These are phyloP conservation scores for Mayetiola destructor DNA, from an alignment of 2,888 invertebrate genomes.

Conservation along the genomic window DNA sequence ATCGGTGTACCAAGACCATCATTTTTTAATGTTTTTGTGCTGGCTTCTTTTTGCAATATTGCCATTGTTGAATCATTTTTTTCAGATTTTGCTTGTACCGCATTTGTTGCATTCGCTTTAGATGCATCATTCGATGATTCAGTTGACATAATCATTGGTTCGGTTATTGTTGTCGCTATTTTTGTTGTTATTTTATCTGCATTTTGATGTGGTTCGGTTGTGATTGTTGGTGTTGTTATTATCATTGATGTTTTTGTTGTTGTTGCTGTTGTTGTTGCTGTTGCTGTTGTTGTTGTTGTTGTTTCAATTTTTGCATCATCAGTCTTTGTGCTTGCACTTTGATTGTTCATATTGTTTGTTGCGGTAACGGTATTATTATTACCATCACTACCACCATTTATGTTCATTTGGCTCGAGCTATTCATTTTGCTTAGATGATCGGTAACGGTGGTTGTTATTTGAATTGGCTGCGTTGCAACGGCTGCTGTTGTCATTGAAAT, in stretches of 20 bases:
- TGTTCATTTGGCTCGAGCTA: slow-evolving; percentile 28
- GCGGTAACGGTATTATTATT: slow-evolving; percentile 1
- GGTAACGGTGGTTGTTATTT: slow-evolving; percentile 41
- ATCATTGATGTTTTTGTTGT: slow-evolving; percentile 27
- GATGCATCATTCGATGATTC: too few relatives aligned
- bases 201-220: too few relatives aligned
- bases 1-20: slow-evolving; percentile 18
- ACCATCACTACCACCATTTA: slow-evolving; percentile 16
- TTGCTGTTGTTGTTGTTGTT: slow-evolving; percentile 26
- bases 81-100: background rate
- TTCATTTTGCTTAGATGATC: slow-evolving; percentile 33
- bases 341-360: slow-evolving; percentile 15
- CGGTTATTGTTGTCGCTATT: slow-evolving; percentile 15
- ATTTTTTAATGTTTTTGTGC: slow-evolving; percentile 13
- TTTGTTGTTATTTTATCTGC: slow-evolving; percentile 18
- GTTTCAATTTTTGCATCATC: slow-evolving; percentile 18
- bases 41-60: slow-evolving; percentile 21
- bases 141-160: too few relatives aligned
- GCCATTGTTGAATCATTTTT: slow-evolving; percentile 24
- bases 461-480: slow-evolving; percentile 41
- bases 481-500: slow-evolving; percentile 45
- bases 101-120: background rate
- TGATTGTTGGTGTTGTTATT: background rate
- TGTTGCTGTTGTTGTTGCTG: slow-evolving; percentile 23
- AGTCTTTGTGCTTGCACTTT: slow-evolving; percentile 18